Evolutionary conservation across 2,113 vertebrate genomes (phyloP).

Genomic region (Urocolius indicus): DNA sequence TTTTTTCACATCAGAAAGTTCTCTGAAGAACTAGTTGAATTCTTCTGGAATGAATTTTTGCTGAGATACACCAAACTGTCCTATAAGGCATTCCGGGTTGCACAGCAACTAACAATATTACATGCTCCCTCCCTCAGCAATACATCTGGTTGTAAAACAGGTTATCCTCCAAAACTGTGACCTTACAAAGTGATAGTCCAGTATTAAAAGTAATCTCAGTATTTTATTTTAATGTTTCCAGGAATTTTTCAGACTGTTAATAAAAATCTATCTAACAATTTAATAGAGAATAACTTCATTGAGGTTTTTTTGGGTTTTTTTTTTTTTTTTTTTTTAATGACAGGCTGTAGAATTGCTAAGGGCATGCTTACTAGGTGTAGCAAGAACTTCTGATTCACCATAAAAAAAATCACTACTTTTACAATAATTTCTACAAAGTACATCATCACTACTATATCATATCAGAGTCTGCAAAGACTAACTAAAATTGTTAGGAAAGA

Average conservation of each 20-base stretch:
- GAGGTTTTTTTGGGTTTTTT: no score
- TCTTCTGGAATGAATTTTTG: slow-evolving; percentile 65
- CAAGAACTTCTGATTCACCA: not conserved
- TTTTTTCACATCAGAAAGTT: slow-evolving; percentile 72
- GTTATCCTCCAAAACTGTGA: slow-evolving; percentile 33
- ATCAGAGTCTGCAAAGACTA: not conserved
- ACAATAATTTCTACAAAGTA: slow-evolving; percentile 3
- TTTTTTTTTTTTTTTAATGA: not conserved
- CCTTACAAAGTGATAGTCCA: not conserved
- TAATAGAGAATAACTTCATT: slow-evolving; percentile 1
- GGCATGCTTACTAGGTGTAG: not conserved
- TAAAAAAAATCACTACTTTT: slow-evolving; percentile 24
- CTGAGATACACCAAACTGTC: slow-evolving; percentile 34
- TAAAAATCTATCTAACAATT: slow-evolving; percentile 18
- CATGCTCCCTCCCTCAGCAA: not conserved
- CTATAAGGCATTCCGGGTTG: not conserved
- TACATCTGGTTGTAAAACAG: slow-evolving; percentile 18
- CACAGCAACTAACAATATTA: slow-evolving; percentile 29
- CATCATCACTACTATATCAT: not conserved
- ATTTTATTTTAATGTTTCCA: slow-evolving; percentile 59
- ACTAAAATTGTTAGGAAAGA: not conserved
- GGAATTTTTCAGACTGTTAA: slow-evolving; percentile 41
- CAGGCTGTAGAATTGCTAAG: not conserved
- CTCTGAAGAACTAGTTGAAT: slow-evolving; percentile 72
- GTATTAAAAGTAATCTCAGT: slow-evolving; percentile 17